phyloP scores from a whole-genome alignment of 1,140 invertebrate genomes.

The Harpegnathos saltator region DNA sequence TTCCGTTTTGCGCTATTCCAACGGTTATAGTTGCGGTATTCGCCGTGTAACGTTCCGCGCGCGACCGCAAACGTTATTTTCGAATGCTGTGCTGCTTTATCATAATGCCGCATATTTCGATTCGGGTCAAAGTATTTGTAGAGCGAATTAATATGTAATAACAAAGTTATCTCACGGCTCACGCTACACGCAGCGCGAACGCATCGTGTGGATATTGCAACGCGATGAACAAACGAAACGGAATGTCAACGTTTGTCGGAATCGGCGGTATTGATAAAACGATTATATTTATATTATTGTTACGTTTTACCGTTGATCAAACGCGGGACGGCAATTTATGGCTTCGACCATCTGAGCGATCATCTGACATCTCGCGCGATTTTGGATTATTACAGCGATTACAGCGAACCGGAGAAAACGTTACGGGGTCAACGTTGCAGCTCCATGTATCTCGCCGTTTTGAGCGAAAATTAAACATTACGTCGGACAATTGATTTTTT shows the following conservation, averaged over 20 bases:
- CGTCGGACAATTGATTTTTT: too few species aligned
- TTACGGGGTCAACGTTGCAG: not conserved
- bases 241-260: not conserved
- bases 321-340: slow-evolving; percentile 16
- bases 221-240: not conserved
- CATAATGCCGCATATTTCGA: slow-evolving; percentile 42
- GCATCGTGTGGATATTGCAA: not conserved
- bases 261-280: not conserved
- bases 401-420: slow-evolving; percentile 4
- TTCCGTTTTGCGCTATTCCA: slow-evolving; percentile 45
- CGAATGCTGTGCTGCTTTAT: slow-evolving; percentile 28
- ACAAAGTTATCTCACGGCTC: slow-evolving; percentile 11
- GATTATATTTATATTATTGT: slow-evolving; percentile 29
- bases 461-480: not conserved
- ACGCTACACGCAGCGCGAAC: too few species aligned
- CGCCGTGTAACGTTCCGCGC: slow-evolving; percentile 35
- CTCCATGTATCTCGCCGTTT: not conserved
- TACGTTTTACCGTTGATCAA: slow-evolving; percentile 16
- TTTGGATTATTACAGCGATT: slow-evolving; percentile 16
- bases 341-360: not conserved
- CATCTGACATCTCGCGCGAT: slow-evolving; percentile 1
- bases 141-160: slow-evolving; percentile 34
- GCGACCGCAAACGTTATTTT: slow-evolving; percentile 51
- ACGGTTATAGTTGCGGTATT: slow-evolving; percentile 52
- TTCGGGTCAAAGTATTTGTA: slow-evolving; percentile 38